Evolutionary conservation across 1,140 invertebrate genomes (phyloP), one percentile per base, ranked within the genome.

Genomic region (Philaenus spumarius): DNA sequence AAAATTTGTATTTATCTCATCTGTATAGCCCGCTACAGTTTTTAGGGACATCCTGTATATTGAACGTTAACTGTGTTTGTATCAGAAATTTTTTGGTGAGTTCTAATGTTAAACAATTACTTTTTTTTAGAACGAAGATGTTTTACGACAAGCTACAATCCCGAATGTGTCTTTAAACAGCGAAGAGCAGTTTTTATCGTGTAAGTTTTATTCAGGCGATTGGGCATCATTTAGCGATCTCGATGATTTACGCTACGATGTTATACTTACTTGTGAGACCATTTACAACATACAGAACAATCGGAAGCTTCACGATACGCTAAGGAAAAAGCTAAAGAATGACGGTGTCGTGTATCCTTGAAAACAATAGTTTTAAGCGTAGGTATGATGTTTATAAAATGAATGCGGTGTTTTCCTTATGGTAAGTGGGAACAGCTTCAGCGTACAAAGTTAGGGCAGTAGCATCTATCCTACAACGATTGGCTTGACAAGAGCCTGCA

Each of bases 261-360:
- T 84, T 19, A 95, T 95, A 66, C 75, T 95, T 1, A 90, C 89
- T 6, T 88, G 89, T 42, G 93, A 95, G 77, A 95, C 93, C 1
- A 94, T 95, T 66, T 95, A 96, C 67, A 93, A 93, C 77, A 68
- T 81, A 37, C 74, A 81, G 1, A 90, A 89, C 74, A 86, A 95
- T 69, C 64, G 71, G 19, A 94, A 93, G 69, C 68, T 95, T 0
- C 75, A 84, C 42, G 65, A 82, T 43, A 70, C 91, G 37, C 84
- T 95, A 64, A 75, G 83, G 67, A 66, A 75, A 30, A 77, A 77
- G 55, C 69, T 95, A n/a, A 85, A 81, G 64, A 65, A 73, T 45
- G 64, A 75, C 68, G 92, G 92, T 40, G 66, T 73, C 35, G 78
- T 85, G 71, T 80, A 75, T 72, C 69, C 68, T 72, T 74, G 66